A percentile compares a stretch with the other conserved stretches of the same genome.
phyloP scores from a whole-genome alignment of 2,113 vertebrate genomes.

The Cariama cristata region DNA sequence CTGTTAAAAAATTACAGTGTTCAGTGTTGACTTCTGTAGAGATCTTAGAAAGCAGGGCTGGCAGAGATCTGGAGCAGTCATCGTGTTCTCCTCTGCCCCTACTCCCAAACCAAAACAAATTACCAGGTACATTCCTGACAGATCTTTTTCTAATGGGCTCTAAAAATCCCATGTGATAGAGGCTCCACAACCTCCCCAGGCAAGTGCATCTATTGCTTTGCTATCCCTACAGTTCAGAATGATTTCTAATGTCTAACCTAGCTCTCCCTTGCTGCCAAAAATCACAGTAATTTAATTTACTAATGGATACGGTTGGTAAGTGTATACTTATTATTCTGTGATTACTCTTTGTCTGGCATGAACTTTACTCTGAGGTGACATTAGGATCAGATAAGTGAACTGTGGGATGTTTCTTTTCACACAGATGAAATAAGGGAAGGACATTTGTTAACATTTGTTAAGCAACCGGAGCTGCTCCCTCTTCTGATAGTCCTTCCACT shows the following conservation, averaged over 20 bases:
- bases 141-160: slow-evolving; percentile 19
- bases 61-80: neutral
- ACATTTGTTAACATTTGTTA: slow-evolving; percentile 24
- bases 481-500: neutral
- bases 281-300: slow-evolving; percentile 53
- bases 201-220: slow-evolving; percentile 38
- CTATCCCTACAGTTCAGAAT: neutral
- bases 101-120: neutral
- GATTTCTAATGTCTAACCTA: slow-evolving; percentile 22
- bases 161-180: slow-evolving; percentile 10
- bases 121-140: slow-evolving; percentile 11
- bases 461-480: neutral
- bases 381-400: slow-evolving; percentile 52
- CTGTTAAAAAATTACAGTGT: neutral
- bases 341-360: slow-evolving; percentile 42
- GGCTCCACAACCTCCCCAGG: neutral
- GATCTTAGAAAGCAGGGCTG: neutral
- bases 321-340: slow-evolving; percentile 30
- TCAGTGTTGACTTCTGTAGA: neutral
- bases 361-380: slow-evolving; percentile 52
- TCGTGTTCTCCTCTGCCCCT: neutral
- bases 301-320: slow-evolving; percentile 49
- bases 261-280: slow-evolving; percentile 50
- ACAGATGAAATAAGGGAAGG: slow-evolving; percentile 13
- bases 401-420: slow-evolving; percentile 53